A percentile compares a stretch with the other conserved stretches of the same genome.
phyloP scores from a whole-genome alignment of 1,140 invertebrate species.

The Brachionus calyciflorus region DNA sequence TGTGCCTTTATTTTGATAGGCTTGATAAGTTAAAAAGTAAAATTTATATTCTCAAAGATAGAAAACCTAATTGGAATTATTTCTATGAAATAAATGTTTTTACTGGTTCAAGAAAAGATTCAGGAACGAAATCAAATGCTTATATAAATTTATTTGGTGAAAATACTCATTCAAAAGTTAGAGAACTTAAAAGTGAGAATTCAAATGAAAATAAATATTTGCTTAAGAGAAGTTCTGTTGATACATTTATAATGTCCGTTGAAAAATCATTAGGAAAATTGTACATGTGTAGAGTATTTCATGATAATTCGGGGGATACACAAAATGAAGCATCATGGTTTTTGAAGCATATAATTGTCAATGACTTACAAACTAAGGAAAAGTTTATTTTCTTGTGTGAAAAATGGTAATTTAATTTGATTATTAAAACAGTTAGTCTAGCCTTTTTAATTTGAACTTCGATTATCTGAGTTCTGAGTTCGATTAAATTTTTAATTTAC shows the following conservation, averaged over 20 bases:
- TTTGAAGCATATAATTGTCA: conserved; percentile 62
- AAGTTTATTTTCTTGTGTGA: conserved; percentile 61
- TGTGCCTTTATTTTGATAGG: conserved; percentile 57
- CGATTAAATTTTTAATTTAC: no score
- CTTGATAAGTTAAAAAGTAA: conserved; percentile 50
- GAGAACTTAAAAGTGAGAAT: conserved; percentile 38
- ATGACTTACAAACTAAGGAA: conserved; percentile 64
- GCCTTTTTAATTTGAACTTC: no score
- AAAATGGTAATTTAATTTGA: conserved; percentile 52
- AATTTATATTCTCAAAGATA: conserved; percentile 60
- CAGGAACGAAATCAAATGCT: conserved; percentile 50
- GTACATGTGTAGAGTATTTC: conserved; percentile 64
- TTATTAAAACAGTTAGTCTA: no score
- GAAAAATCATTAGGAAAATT: conserved; percentile 63
- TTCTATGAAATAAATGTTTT: conserved; percentile 64
- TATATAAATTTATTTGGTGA: conserved; percentile 44
- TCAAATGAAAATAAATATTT: conserved; percentile 49
- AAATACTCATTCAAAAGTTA: neutral
- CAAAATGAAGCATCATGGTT: conserved; percentile 64
- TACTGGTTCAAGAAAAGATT: conserved; percentile 62
- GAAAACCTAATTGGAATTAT: conserved; percentile 62
- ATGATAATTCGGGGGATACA: conserved; percentile 64
- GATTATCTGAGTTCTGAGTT: neutral
- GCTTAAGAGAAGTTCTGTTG: conserved; percentile 57
- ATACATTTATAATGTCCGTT: conserved; percentile 63